Base-by-base conservation (phyloP, 2,113 vertebrate species). In the Bubo bubo region DNA sequence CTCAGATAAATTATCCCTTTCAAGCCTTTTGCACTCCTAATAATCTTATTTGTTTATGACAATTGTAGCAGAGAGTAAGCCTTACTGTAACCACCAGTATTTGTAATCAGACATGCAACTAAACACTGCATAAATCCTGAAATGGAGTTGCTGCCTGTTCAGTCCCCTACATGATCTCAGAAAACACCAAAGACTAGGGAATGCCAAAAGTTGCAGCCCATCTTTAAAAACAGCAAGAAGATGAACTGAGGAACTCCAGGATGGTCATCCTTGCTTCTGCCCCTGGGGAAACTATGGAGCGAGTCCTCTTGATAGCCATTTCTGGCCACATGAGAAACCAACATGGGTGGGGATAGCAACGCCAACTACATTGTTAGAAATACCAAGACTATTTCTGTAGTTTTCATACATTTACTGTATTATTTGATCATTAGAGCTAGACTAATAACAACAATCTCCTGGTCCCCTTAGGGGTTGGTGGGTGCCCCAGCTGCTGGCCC, bases 401-500 rank as follows among this genome's bases (percentile, higher is more conserved):
- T 20, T 53, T 68, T 52, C n/a, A 41, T n/a, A 41, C 8, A 18
- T 63, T 62, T 55, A 47, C 55, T 62, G 14, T 49, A 55, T 30
- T 26, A 83, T 30, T 27, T 41, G 28, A 35, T 26, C 19, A 62
- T 24, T 21, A 41, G 22, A 52, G 37, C 7, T 16, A 26, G 45
- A 53, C 17, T 18, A 60, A 45, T 34, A 37, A 23, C 4, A 10
- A 58, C 32, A 45, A 27, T 26, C 14, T 37, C 23, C 14, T 0
- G 0, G 12, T 14, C 12, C 12, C 34, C 14, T 12, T 45, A 27
- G 39, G 14, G 28, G 10, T 45, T 52, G 45, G 14, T 0, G 1
- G 6, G 10, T 23, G 12, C 22, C 34, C 27, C 45, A 45, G 79
- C 60, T 67, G 62, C 26, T 52, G 52, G 53, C 23, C 23, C 2